phyloP scores from a whole-genome alignment of 2,797 vertebrate genomes.

The Helostoma temminkii region DNA sequence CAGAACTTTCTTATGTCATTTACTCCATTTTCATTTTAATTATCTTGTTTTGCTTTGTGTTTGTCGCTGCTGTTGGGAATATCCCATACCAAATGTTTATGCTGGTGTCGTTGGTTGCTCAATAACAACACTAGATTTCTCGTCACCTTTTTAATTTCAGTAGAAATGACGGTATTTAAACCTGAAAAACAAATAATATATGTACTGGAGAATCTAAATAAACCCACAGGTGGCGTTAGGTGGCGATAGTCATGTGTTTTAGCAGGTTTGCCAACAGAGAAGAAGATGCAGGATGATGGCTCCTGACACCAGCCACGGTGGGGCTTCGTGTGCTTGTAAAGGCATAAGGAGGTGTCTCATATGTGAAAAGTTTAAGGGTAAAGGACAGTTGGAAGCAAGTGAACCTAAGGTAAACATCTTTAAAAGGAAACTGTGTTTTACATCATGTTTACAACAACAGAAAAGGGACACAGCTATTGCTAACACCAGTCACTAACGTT shows the following conservation, averaged over 20 bases:
- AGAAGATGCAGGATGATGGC: slow-evolving; percentile 28
- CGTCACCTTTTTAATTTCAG: no score
- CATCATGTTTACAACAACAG: neutral
- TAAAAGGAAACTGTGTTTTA: fast-evolving
- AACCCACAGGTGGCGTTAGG: slow-evolving; percentile 1
- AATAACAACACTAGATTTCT: no score
- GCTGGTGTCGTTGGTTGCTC: no score
- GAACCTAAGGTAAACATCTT: slow-evolving; percentile 46
- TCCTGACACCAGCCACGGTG: neutral
- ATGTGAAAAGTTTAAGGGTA: slow-evolving; percentile 50
- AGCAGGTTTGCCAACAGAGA: neutral
- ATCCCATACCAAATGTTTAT: no score
- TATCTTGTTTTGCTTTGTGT: no score
- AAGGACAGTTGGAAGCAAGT: neutral
- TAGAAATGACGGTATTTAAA: no score
- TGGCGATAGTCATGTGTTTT: neutral
- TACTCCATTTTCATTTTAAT: no score
- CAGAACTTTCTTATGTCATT: no score
- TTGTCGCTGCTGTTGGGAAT: no score
- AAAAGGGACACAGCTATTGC: neutral
- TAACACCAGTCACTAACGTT: neutral
- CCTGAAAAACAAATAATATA: no score
- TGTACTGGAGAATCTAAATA: no score
- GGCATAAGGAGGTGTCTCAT: slow-evolving; percentile 70
- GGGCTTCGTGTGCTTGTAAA: slow-evolving; percentile 63